phyloP scores from a whole-genome alignment of 2,797 vertebrate species.

The Propithecus deckenii region DNA sequence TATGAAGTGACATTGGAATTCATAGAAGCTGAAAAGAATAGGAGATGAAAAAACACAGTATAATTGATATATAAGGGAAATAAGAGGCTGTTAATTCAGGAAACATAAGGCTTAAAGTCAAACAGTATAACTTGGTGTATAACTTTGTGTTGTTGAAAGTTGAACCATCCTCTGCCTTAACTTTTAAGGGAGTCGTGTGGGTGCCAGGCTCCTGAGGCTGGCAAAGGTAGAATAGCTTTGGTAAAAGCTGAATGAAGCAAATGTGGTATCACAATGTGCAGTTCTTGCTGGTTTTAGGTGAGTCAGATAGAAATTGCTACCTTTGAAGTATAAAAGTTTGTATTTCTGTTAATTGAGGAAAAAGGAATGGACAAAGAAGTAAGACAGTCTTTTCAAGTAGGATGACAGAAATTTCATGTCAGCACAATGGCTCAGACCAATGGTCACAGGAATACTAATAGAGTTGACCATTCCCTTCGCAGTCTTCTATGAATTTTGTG shows the following conservation, averaged over 20 bases:
- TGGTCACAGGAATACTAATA: not conserved
- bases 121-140: not conserved
- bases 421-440: not conserved
- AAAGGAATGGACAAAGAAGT: not conserved
- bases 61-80: not conserved
- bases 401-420: not conserved
- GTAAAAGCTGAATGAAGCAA: not conserved
- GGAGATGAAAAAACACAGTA: not conserved
- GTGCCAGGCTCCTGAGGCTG: not conserved
- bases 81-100: not conserved
- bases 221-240: not conserved
- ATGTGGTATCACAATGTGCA: not conserved
- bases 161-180: not conserved
- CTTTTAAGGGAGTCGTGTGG: not conserved
- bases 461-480: not conserved
- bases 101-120: not conserved
- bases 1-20: slow-evolving; percentile 43
- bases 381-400: not conserved
- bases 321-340: not conserved
- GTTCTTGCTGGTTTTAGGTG: not conserved
- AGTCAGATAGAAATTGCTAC: not conserved
- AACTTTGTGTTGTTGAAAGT: not conserved
- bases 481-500: slow-evolving; percentile 13
- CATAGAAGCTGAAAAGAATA: not conserved
- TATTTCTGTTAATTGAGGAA: slow-evolving; percentile 29